These are phyloP conservation scores for Delphinus delphis DNA, from an alignment of 2,113 vertebrate genomes.

Conservation along the genomic window DNA sequence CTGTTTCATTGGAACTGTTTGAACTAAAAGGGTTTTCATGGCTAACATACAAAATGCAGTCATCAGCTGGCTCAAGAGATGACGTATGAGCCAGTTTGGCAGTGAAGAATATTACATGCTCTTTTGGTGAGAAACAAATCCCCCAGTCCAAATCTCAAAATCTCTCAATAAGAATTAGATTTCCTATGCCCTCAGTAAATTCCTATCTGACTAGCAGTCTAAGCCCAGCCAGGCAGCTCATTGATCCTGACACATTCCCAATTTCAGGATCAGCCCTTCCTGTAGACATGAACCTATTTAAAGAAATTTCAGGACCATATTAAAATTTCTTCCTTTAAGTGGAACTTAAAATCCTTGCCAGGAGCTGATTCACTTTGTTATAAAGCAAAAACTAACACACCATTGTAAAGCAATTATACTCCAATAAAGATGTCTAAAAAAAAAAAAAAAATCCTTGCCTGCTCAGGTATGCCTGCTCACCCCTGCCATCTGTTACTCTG, in stretches of 20 bases:
- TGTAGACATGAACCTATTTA: neutral
- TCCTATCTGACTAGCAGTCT: neutral
- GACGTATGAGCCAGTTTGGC: neutral
- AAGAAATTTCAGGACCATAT: slow-evolving; percentile 39
- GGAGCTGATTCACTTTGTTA: too few relatives aligned
- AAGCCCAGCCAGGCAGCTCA: neutral
- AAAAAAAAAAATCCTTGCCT: too few relatives aligned
- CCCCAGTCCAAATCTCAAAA: neutral
- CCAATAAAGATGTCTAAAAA: too few relatives aligned
- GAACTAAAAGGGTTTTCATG: neutral
- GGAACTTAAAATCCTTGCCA: slow-evolving; percentile 3
- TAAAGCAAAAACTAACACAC: too few relatives aligned
- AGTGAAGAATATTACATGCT: neutral
- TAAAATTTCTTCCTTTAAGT: neutral
- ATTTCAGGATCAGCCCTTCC: neutral
- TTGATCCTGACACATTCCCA: neutral
- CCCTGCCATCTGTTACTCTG: neutral
- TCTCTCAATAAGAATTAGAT: neutral
- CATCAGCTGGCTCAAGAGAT: neutral
- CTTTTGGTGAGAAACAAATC: neutral
- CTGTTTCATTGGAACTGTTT: neutral
- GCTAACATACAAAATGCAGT: neutral
- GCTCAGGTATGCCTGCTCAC: neutral
- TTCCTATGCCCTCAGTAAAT: neutral
- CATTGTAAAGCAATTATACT: too few relatives aligned